Evolutionary conservation across 1,140 invertebrate genomes (phyloP).

Genomic region (Papilio xuthus): DNA sequence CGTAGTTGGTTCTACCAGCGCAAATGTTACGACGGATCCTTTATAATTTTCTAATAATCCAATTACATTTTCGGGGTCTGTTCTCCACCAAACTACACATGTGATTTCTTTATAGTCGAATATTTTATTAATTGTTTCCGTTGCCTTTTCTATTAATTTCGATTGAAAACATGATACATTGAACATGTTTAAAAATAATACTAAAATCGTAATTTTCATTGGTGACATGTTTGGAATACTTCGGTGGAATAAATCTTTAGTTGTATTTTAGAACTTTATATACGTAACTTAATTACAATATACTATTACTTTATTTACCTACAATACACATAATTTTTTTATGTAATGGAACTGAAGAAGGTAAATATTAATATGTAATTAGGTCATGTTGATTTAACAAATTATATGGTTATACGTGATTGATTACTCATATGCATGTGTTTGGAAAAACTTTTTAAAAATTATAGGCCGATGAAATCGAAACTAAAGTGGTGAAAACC

Average conservation of each 20-base stretch:
- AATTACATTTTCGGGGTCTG: conserved; percentile 41
- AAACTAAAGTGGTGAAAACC: no score
- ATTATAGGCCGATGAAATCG: no score
- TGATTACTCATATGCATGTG: not conserved
- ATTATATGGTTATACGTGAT: not conserved
- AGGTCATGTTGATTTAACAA: not conserved
- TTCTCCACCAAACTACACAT: conserved; percentile 44
- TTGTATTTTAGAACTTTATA: not conserved
- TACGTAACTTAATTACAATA: not conserved
- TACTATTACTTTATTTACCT: not conserved
- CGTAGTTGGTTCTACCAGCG: conserved; percentile 25
- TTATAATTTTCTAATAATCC: conserved; percentile 45
- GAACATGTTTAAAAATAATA: not conserved
- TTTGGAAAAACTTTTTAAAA: not conserved
- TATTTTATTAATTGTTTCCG: conserved; percentile 40
- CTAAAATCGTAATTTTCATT: not conserved
- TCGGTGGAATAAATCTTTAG: not conserved
- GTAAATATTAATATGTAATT: conserved; percentile 1
- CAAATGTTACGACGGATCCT: conserved; percentile 43
- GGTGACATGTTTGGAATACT: not conserved
- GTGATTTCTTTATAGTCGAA: conserved; percentile 38
- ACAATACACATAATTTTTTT: conserved; percentile 4
- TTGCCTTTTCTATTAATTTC: conserved; percentile 41
- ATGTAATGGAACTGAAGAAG: not conserved
- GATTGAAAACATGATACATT: not conserved